These are phyloP conservation scores for Alcedo quadribrachys DNA, from an alignment of 2,797 vertebrate species.

Conservation along the genomic window DNA sequence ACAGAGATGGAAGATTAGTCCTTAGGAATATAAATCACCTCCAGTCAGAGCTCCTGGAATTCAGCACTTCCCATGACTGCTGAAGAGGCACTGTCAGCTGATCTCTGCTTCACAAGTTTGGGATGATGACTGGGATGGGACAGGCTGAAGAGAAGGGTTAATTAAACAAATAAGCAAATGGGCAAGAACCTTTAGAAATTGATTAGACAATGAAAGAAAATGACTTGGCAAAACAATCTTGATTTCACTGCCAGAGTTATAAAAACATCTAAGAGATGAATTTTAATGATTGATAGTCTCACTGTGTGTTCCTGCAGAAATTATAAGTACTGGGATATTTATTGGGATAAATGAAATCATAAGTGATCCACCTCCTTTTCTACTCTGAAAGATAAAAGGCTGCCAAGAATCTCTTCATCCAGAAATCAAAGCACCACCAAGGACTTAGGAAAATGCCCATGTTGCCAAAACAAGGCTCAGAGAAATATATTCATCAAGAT, in stretches of 20 bases:
- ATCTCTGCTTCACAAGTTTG: conserved; percentile 14
- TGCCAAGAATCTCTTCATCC: not conserved
- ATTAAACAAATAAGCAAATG: conserved; percentile 62
- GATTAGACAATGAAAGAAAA: conserved; percentile 61
- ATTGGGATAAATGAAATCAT: not conserved
- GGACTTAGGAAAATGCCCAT: not conserved
- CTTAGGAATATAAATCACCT: conserved; percentile 46
- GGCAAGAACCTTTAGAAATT: conserved; percentile 55
- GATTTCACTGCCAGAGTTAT: conserved; percentile 25
- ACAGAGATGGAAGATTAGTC: conserved; percentile 29
- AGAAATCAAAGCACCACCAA: not conserved
- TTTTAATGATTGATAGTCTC: not conserved
- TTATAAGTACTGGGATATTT: not conserved
- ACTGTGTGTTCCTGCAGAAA: not conserved
- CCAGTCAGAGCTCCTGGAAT: conserved; percentile 16
- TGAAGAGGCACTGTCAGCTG: not conserved
- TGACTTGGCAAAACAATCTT: conserved; percentile 37
- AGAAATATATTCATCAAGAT: not conserved
- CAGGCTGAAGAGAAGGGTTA: conserved; percentile 49
- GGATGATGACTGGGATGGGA: not conserved
- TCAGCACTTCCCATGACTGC: conserved; percentile 9
- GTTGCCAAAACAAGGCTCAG: not conserved
- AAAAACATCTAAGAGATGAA: conserved; percentile 7
- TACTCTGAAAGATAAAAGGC: not conserved
- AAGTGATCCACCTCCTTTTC: not conserved